These are phyloP conservation scores for Charina bottae DNA, from an alignment of 2,113 vertebrate genomes.

Conservation along the genomic window DNA sequence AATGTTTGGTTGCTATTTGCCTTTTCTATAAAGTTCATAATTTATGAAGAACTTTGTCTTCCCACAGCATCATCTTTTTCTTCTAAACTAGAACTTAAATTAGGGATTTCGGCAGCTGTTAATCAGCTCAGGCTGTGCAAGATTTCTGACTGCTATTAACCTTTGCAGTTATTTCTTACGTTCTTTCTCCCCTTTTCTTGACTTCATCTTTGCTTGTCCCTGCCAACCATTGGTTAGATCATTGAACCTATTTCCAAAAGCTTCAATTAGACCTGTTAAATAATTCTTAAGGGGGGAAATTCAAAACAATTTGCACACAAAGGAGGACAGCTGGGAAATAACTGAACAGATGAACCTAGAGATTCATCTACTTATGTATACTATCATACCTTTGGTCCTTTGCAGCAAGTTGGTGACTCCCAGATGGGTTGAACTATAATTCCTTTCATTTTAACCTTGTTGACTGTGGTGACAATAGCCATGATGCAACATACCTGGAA, in stretches of 20 bases:
- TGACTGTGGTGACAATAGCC: not conserved
- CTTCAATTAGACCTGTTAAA: conserved; percentile 37
- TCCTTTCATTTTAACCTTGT: not conserved
- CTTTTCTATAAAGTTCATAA: not conserved
- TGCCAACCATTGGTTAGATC: conserved; percentile 41
- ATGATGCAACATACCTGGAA: not conserved
- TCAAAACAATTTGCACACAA: not conserved
- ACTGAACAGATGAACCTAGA: not conserved
- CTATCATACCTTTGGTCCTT: not conserved
- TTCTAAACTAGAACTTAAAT: not conserved
- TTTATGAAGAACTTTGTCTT: not conserved
- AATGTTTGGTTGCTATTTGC: not conserved
- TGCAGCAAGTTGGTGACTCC: not conserved
- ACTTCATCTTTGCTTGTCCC: conserved; percentile 30
- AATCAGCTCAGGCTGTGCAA: conserved; percentile 54
- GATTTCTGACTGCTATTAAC: conserved; percentile 57
- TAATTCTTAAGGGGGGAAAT: conserved; percentile 27
- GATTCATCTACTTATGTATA: not conserved
- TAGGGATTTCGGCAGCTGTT: too few relatives aligned
- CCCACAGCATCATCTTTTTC: not conserved
- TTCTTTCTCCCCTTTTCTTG: conserved; percentile 50
- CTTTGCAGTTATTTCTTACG: conserved; percentile 63
- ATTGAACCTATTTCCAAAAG: conserved; percentile 58
- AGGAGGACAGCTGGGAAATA: not conserved
- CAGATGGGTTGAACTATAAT: not conserved